A percentile compares a stretch with the other conserved stretches of the same genome.
Conservation (phyloP, 2,888 invertebrate genomes). For the Rotaria magnacalcarata region DNA sequence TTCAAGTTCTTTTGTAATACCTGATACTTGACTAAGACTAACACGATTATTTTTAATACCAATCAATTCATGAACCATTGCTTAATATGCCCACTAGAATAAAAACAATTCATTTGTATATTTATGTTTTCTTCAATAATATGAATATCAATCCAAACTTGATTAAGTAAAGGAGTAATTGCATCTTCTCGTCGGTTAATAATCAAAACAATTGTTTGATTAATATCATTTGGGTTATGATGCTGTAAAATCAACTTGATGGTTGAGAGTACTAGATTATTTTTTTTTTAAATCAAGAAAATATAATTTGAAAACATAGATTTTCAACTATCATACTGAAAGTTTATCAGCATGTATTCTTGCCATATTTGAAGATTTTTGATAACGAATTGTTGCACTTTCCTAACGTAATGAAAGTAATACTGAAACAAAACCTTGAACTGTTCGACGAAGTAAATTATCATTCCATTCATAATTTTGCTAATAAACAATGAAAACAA, state of each 20-base stretch:
- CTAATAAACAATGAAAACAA: slow-evolving; percentile 46
- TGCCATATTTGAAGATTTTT: slow-evolving; percentile 77
- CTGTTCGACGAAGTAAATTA: slow-evolving; percentile 71
- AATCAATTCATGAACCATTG: slow-evolving; percentile 96
- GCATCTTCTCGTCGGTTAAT: slow-evolving; percentile 89
- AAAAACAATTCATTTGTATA: not conserved
- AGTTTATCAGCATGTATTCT: slow-evolving; percentile 78
- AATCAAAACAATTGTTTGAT: slow-evolving; percentile 66
- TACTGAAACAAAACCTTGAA: slow-evolving; percentile 78
- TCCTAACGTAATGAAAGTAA: slow-evolving; percentile 82
- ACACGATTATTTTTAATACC: slow-evolving; percentile 89
- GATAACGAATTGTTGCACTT: slow-evolving; percentile 76
- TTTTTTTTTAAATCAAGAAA: not conserved
- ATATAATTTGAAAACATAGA: too few species aligned
- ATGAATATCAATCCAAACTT: slow-evolving; percentile 61
- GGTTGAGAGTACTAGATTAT: slow-evolving; percentile 68
- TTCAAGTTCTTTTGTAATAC: slow-evolving; percentile 78
- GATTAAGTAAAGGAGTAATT: slow-evolving; percentile 86
- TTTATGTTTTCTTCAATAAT: too few species aligned
- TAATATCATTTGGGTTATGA: slow-evolving; percentile 66
- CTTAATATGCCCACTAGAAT: slow-evolving; percentile 94
- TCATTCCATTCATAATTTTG: slow-evolving; percentile 67
- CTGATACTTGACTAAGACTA: slow-evolving; percentile 76
- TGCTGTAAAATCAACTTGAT: slow-evolving; percentile 81
- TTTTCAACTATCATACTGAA: slow-evolving; percentile 59